Evolutionary conservation across 2,113 vertebrate species (phyloP).

Genomic region (Silurus glanis): DNA sequence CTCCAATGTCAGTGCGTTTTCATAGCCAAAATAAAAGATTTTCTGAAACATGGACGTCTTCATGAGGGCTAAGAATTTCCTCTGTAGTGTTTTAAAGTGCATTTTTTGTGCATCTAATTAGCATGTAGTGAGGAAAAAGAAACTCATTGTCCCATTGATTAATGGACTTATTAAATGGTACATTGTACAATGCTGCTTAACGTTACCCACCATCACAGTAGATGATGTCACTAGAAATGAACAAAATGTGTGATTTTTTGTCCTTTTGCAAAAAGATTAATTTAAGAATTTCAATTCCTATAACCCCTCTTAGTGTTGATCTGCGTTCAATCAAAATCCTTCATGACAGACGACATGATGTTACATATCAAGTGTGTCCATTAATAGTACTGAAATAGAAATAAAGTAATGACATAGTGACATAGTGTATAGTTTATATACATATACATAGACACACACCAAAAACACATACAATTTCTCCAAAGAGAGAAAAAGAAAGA

Average conservation of each 20-base stretch:
- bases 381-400: neutral
- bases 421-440: neutral
- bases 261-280: neutral
- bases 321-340: neutral
- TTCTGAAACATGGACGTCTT: neutral
- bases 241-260: neutral
- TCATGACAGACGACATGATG: neutral
- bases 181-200: too few relatives aligned
- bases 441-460: neutral
- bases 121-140: neutral
- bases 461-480: neutral
- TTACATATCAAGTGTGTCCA: neutral
- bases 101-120: neutral
- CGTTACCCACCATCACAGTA: neutral
- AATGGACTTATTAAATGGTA: neutral
- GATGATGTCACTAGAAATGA: neutral
- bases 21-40: neutral
- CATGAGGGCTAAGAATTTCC: neutral
- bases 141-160: neutral
- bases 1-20: neutral
- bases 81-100: neutral
- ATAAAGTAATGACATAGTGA: neutral
- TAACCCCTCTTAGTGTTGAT: neutral
- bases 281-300: neutral
- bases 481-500: slow-evolving; percentile 1